Evolutionary conservation across 2,888 invertebrate genomes (phyloP), one percentile per base, ranked within the genome.

Genomic region (Adelognathus sp.): DNA sequence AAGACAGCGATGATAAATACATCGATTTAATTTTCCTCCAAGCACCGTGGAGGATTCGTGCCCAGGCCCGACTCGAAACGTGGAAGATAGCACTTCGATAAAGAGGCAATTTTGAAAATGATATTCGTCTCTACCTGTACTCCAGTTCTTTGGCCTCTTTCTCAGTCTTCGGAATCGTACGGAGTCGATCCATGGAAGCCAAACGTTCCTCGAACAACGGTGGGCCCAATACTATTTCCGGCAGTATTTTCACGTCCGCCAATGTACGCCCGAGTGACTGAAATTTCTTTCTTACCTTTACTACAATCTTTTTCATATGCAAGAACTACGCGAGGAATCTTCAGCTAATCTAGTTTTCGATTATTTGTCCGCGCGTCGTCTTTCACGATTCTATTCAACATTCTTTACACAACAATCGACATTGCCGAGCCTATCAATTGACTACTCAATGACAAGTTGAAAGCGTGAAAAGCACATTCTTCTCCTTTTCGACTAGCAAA

Each of bases 201-300:
- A 89, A 76, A 39, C 90, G 86, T 39, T 92, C 90, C 1, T 92
- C 91, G 36, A 90, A 88, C 46, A 94, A 88, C 18, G 94, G 94
- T 77, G 94, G 93, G 0, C 92, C 92, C 61, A 96, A 90, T 36
- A 92, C 91, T 50, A 94, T 92, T 89, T 97, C 96, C 0, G 95
- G 95, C 79, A 96, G 89, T 72, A 96, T 94, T 88, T 93, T 93
- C 0, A 96, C 95, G 82, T 93, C 93, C 0, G 89, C 90, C 24
- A 84, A 81, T 75, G 86, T 82, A 71, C 83, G 83, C 16, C 83
- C 82, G 9, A 80, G 81, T 2, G 79, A 83, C 89, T 89, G 50
- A 52, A 78, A 70, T 7, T 61, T 18, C 27, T 63, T 69, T 39
- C 27, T 29, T 52, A 76, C 66, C 18, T n/a, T 33, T 50, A 29